Conservation (phyloP, 1,140 invertebrate species). For the Stratiolaelaps scimitus region DNA sequence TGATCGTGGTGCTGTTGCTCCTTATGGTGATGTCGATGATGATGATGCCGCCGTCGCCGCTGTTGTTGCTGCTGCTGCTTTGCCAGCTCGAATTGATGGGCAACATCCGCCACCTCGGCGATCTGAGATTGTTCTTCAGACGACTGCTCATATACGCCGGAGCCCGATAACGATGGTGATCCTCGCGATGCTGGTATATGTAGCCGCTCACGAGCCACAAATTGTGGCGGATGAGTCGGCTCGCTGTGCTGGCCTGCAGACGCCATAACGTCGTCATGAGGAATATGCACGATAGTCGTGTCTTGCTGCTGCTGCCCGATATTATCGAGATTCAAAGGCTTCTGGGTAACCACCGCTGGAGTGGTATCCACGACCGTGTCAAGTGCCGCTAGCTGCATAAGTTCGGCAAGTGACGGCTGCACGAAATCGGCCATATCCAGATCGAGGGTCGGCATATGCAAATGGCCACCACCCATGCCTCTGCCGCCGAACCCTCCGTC, state of each 20-base stretch:
- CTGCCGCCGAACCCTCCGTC: too few species aligned
- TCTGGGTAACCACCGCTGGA: slow-evolving; percentile 9
- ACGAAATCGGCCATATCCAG: neutral
- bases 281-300: neutral
- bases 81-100: too few species aligned
- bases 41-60: too few species aligned
- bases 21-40: too few species aligned
- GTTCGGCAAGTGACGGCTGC: neutral
- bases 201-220: neutral
- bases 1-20: too few species aligned
- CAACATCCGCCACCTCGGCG: too few species aligned
- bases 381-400: slow-evolving; percentile 5
- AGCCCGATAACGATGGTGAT: too few species aligned
- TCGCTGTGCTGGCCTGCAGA: neutral
- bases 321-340: neutral
- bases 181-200: too few species aligned
- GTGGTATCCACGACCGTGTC: neutral
- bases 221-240: neutral
- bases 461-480: too few species aligned
- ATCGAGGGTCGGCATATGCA: neutral
- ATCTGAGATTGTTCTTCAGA: too few species aligned
- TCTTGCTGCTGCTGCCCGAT: neutral
- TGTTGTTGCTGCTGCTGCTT: too few species aligned
- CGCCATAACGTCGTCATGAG: neutral
- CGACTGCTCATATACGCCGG: too few species aligned